Evolutionary conservation across 1,140 invertebrate genomes (phyloP).

Genomic region (Marisa cornuarietis): DNA sequence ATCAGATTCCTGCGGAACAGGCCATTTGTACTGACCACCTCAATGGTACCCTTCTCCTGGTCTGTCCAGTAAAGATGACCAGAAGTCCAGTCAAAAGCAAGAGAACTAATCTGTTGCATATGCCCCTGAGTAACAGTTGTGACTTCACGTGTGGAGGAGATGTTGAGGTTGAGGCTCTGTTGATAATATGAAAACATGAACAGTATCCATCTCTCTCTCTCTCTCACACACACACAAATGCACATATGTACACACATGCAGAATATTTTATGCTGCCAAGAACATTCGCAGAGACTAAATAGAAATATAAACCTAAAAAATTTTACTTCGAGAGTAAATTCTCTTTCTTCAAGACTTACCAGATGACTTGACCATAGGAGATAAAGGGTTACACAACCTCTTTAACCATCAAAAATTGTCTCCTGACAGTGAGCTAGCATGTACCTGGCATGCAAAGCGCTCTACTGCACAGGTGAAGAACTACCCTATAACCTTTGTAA

Average conservation of each 20-base stretch:
- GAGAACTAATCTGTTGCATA: conserved; percentile 46
- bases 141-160: conserved; percentile 73
- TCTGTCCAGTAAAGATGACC: conserved; percentile 57
- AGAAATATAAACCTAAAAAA: too few relatives aligned
- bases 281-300: too few relatives aligned
- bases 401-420: too few relatives aligned
- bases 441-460: too few relatives aligned
- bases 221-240: conserved; percentile 2
- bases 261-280: not conserved
- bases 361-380: too few relatives aligned
- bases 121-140: conserved; percentile 65
- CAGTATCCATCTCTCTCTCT: not conserved
- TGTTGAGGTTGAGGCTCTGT: conserved; percentile 36
- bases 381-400: too few relatives aligned
- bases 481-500: too few relatives aligned
- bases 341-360: too few relatives aligned
- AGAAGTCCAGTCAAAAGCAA: conserved; percentile 57
- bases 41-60: conserved; percentile 69
- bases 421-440: too few relatives aligned
- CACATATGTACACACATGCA: conserved; percentile 8
- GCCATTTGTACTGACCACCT: conserved; percentile 80
- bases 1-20: conserved; percentile 58
- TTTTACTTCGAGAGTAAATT: too few relatives aligned
- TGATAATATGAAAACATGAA: conserved; percentile 1
- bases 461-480: too few relatives aligned